Conservation (phyloP, 2,113 vertebrate genomes). For the Callaeas wilsoni region DNA sequence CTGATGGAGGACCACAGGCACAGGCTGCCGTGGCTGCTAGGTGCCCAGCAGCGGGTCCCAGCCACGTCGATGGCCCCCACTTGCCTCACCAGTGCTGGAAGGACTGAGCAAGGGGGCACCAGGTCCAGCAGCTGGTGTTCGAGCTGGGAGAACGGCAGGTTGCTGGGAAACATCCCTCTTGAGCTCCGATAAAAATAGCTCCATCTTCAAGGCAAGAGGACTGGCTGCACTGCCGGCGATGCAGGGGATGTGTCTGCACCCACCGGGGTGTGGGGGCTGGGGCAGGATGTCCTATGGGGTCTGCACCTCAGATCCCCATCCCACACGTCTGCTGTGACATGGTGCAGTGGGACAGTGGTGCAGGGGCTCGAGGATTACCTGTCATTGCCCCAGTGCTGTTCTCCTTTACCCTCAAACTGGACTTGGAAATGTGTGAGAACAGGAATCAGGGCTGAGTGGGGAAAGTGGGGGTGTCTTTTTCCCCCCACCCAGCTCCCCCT, state of each 20-base stretch:
- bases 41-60: not conserved
- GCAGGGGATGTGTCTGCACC: not conserved
- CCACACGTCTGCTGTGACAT: accelerated
- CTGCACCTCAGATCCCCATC: accelerated
- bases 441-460: not conserved
- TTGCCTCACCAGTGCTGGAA: not conserved
- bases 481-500: not conserved
- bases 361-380: accelerated
- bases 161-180: slow-evolving; percentile 64
- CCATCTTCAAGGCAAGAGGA: slow-evolving; percentile 8
- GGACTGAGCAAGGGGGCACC: not conserved
- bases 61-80: accelerated
- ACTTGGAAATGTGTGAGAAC: not conserved
- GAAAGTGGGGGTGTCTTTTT: not conserved
- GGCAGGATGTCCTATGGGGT: not conserved
- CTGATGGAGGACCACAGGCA: accelerated
- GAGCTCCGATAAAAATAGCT: slow-evolving; percentile 63
- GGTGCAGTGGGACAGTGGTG: not conserved
- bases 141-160: slow-evolving; percentile 36
- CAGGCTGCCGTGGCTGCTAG: not conserved
- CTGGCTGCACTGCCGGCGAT: not conserved
- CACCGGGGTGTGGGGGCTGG: accelerated
- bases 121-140: not conserved
- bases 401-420: not conserved
- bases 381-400: not conserved